phyloP scores from a whole-genome alignment of 2,113 vertebrate genomes.

The Astur gentilis region DNA sequence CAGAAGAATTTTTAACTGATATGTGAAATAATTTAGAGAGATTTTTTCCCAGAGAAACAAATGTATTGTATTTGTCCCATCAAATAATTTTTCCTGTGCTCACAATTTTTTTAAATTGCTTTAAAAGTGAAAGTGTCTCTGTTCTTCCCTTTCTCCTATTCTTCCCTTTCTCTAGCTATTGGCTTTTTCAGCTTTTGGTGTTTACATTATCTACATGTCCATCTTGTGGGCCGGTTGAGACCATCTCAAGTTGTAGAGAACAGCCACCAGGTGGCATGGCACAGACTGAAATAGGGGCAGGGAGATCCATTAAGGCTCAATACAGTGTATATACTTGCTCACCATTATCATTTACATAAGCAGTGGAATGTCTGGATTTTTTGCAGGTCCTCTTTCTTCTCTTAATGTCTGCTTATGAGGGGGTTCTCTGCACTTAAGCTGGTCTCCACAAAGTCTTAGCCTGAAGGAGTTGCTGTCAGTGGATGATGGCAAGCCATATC shows the following conservation, averaged over 20 bases:
- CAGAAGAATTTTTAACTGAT: neutral
- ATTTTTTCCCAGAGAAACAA: neutral
- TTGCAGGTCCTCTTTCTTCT: neutral
- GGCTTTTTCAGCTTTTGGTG: neutral
- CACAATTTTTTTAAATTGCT: neutral
- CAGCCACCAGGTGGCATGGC: neutral
- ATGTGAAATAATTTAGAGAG: neutral
- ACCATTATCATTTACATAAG: neutral
- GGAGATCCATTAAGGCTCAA: neutral
- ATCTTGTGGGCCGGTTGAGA: neutral
- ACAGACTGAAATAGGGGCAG: neutral
- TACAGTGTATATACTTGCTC: rapidly evolving
- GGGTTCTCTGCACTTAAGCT: neutral
- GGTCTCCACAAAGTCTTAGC: neutral
- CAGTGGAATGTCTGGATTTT: neutral
- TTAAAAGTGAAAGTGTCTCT: neutral
- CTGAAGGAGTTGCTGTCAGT: neutral
- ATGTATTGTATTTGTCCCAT: neutral
- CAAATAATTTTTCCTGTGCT: neutral
- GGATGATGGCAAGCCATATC: rapidly evolving
- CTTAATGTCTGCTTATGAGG: neutral
- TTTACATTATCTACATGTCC: neutral
- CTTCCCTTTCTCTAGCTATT: neutral
- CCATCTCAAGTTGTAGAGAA: neutral
- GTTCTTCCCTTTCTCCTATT: neutral